Conservation (phyloP, 2,888 invertebrate genomes). For the Acronicta psi region DNA sequence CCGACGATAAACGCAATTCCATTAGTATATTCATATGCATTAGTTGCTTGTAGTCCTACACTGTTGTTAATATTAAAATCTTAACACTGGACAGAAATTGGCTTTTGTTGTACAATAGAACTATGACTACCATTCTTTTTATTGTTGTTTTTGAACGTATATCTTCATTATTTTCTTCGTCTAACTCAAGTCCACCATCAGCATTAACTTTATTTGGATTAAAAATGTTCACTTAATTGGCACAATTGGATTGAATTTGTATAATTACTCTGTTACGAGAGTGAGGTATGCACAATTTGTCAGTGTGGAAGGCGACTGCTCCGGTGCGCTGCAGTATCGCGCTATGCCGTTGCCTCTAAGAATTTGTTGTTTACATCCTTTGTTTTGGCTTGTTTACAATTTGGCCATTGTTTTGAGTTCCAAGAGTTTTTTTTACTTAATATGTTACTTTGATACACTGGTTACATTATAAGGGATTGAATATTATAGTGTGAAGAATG, state of each 20-base stretch:
- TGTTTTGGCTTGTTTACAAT: conserved; percentile 58
- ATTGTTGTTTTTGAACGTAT: conserved; percentile 10
- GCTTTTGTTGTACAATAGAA: conserved; percentile 1
- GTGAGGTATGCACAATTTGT: conserved; percentile 27
- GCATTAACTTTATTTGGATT: neutral
- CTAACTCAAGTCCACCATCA: neutral
- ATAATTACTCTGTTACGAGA: neutral
- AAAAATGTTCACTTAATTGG: conserved; percentile 7
- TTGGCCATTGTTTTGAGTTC: conserved; percentile 64
- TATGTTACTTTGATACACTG: conserved; percentile 15
- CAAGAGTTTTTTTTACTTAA: conserved; percentile 48
- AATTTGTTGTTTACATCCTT: conserved; percentile 64
- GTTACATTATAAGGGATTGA: neutral
- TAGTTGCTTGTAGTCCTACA: neutral
- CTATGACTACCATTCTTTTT: conserved; percentile 3
- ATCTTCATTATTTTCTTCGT: conserved; percentile 1
- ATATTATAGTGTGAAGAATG: neutral
- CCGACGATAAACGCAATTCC: conserved; percentile 24
- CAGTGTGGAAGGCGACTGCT: conserved; percentile 30
- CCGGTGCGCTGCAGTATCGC: conserved; percentile 2
- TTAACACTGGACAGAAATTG: neutral
- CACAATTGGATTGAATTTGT: conserved; percentile 9
- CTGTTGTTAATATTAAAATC: neutral
- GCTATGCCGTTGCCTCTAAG: conserved; percentile 46
- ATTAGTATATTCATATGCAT: conserved; percentile 35